A percentile compares a stretch with the other conserved stretches of the same genome.
Evolutionary conservation across 2,888 invertebrate genomes (phyloP).

Genomic region (Poecilobothrus nobilitatus): DNA sequence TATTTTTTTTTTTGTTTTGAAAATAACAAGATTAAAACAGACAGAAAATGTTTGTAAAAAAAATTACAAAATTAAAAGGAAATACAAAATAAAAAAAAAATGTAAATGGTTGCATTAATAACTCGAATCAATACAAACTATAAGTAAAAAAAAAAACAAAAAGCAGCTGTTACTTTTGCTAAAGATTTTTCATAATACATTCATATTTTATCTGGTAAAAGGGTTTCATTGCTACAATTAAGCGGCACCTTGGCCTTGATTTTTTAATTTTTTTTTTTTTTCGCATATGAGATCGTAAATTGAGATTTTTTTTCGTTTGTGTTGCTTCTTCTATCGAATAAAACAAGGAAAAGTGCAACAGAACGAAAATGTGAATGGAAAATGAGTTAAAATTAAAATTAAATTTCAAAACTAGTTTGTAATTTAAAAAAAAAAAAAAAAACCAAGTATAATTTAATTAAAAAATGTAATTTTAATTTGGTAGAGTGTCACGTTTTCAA

Average conservation of each 20-base stretch:
- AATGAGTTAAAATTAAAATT: no score
- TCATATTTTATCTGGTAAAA: not conserved
- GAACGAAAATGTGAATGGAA: no score
- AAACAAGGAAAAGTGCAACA: no score
- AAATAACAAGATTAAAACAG: not conserved
- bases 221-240: not conserved
- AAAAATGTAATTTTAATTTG: no score
- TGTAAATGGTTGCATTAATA: not conserved
- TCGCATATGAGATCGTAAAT: no score
- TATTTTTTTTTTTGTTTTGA: not conserved
- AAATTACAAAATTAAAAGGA: not conserved
- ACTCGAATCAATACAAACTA: no score
- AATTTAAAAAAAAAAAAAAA: no score
- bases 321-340: no score
- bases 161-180: not conserved
- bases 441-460: no score
- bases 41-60: not conserved
- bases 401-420: no score
- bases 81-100: not conserved
- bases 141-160: not conserved
- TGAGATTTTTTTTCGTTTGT: no score
- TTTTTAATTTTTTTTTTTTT: not conserved
- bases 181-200: not conserved
- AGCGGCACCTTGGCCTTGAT: slow-evolving; percentile 4
- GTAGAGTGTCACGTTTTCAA: no score